Percentiles rank a stretch among this genome's conserved stretches.
Evolutionary conservation across 1,140 invertebrate genomes (phyloP).

Genomic region (Drosophila chauvacae): DNA sequence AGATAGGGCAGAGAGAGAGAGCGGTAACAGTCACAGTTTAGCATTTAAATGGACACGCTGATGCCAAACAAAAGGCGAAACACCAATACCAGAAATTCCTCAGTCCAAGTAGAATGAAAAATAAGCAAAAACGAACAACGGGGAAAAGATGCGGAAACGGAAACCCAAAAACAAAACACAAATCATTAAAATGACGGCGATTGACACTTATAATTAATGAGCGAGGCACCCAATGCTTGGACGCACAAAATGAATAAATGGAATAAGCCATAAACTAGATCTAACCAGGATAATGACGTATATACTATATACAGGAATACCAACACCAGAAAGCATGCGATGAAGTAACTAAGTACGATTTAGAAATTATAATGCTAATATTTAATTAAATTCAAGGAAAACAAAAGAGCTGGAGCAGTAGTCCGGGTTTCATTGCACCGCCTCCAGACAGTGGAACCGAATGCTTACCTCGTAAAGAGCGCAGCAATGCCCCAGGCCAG

Average conservation of each 20-base stretch:
- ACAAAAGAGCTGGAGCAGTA: not conserved
- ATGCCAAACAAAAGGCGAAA: conserved; percentile 66
- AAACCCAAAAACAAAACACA: conserved; percentile 68
- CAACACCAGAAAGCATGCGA: conserved; percentile 53
- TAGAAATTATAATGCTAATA: conserved; percentile 37
- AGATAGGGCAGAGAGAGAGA: conserved; percentile 15
- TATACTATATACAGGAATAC: conserved; percentile 20
- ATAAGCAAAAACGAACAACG: conserved; percentile 17
- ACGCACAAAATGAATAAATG: conserved; percentile 64
- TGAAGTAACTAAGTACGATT: conserved; percentile 25
- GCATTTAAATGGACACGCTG: conserved; percentile 73
- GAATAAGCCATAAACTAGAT: conserved; percentile 58
- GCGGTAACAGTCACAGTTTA: conserved; percentile 57
- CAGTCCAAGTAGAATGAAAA: conserved; percentile 9
- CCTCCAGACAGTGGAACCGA: conserved; percentile 5
- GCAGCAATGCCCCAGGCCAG: conserved; percentile 94
- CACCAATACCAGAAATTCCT: conserved; percentile 44
- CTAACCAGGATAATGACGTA: conserved; percentile 16
- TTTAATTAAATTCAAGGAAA: conserved; percentile 51
- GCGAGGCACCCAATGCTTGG: conserved; percentile 55
- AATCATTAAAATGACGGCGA: conserved; percentile 78
- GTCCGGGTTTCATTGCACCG: conserved; percentile 42
- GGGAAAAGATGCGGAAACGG: conserved; percentile 24
- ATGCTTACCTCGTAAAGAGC: conserved; percentile 91
- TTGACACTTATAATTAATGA: conserved; percentile 83